Evolutionary conservation across 2,113 vertebrate species (phyloP).

Genomic region (Sander lucioperca): DNA sequence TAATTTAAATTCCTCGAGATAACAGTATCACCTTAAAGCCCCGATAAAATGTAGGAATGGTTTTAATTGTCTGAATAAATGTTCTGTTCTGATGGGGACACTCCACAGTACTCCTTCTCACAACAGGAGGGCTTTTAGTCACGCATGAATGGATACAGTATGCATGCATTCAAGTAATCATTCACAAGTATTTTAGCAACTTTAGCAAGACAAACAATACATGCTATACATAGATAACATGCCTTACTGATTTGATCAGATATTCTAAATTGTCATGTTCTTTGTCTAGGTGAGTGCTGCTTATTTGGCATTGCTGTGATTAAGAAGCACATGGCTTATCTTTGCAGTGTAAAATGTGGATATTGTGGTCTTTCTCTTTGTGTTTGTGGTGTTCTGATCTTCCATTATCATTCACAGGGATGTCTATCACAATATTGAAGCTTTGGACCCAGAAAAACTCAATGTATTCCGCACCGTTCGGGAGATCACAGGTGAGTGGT

Average conservation of each 20-base stretch:
- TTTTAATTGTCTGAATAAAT: constrained; percentile 16
- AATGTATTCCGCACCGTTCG: constrained; percentile 96
- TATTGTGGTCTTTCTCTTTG: not conserved
- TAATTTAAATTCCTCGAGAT: not conserved
- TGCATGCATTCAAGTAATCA: not conserved
- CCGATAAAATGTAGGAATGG: not conserved
- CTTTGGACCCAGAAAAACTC: constrained; percentile 96
- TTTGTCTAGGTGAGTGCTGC: not conserved
- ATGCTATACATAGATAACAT: too few relatives aligned
- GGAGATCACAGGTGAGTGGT: constrained; percentile 94
- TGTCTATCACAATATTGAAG: constrained; percentile 94
- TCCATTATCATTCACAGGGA: constrained; percentile 85
- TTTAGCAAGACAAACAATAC: not conserved
- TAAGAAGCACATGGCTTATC: not conserved
- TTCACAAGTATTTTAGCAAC: not conserved
- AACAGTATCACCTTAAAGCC: not conserved
- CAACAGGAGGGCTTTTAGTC: too few relatives aligned
- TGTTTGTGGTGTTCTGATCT: constrained; percentile 21
- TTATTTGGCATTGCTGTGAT: not conserved
- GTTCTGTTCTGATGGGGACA: too few relatives aligned
- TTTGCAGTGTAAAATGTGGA: not conserved
- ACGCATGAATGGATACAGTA: too few relatives aligned
- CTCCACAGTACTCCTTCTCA: too few relatives aligned
- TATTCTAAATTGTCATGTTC: not conserved
- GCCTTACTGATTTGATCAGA: not conserved